These are phyloP conservation scores for Mythimna pallens DNA, from an alignment of 2,888 invertebrate genomes.

Conservation along the genomic window DNA sequence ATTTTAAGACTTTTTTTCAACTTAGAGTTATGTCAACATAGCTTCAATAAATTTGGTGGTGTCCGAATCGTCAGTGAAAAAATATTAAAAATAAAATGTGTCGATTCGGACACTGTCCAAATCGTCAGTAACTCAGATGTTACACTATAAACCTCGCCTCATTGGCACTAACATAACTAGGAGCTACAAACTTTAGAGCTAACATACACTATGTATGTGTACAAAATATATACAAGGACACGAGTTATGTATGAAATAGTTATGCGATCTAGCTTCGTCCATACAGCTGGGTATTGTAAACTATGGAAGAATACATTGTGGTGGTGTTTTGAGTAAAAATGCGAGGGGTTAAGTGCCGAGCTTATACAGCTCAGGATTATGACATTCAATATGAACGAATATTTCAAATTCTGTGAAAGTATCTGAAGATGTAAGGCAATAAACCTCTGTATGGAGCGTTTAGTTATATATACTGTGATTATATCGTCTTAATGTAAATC, in stretches of 20 bases:
- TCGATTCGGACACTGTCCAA: too few relatives aligned
- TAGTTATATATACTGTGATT: neutral
- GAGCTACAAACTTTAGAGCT: conserved; percentile 60
- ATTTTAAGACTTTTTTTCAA: too few relatives aligned
- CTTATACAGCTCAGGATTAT: neutral
- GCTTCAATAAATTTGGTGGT: too few relatives aligned
- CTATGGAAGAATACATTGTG: neutral
- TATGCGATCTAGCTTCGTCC: conserved; percentile 31
- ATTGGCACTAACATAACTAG: conserved; percentile 58
- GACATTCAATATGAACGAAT: conserved; percentile 51
- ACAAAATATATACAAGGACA: conserved; percentile 61
- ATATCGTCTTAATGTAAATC: neutral
- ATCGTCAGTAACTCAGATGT: conserved; percentile 4
- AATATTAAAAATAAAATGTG: too few relatives aligned
- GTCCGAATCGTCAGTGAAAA: too few relatives aligned
- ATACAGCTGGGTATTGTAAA: conserved; percentile 22
- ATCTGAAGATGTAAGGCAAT: neutral
- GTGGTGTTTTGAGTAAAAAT: neutral
- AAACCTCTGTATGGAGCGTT: conserved; percentile 31
- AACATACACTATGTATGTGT: conserved; percentile 58
- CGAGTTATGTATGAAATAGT: conserved; percentile 32
- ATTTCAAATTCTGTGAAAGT: conserved; percentile 7
- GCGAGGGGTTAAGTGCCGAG: neutral
- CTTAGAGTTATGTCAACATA: too few relatives aligned
- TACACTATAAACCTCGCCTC: conserved; percentile 58